Evolutionary conservation across 1,140 invertebrate genomes (phyloP).

Genomic region (Drosophila equinoxialis): DNA sequence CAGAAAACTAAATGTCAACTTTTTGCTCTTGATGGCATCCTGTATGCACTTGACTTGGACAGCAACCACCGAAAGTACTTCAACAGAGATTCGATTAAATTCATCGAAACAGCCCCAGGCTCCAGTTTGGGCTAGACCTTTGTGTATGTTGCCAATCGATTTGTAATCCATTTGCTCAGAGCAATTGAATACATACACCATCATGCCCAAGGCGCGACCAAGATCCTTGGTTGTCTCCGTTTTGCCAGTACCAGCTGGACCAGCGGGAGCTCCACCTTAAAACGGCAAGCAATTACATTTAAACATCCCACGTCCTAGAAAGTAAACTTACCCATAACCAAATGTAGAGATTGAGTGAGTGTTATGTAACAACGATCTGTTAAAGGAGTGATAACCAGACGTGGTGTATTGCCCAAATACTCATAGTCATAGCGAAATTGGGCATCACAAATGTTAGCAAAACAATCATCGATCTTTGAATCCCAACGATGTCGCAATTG

Average conservation of each 20-base stretch:
- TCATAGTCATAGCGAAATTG: constrained; percentile 96
- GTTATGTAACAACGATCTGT: constrained; percentile 97
- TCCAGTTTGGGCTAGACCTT: constrained; percentile 94
- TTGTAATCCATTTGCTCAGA: constrained; percentile 98
- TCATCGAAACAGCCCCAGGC: constrained; percentile 98
- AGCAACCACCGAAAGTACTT: constrained; percentile 96
- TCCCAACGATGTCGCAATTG: constrained; percentile 96
- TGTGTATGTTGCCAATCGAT: constrained; percentile 96
- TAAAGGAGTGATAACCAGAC: constrained; percentile 94
- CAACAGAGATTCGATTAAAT: constrained; percentile 96
- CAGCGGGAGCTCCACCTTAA: constrained; percentile 92
- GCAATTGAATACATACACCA: constrained; percentile 98
- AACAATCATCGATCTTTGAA: constrained; percentile 91
- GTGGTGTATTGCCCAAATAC: constrained; percentile 94
- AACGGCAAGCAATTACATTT: too few relatives aligned
- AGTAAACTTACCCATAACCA: constrained; percentile 87
- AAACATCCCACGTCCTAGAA: too few relatives aligned
- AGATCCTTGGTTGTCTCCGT: constrained; percentile 97
- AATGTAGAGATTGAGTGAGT: constrained; percentile 93
- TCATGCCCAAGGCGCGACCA: constrained; percentile 93
- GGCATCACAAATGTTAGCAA: constrained; percentile 96
- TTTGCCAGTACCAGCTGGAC: constrained; percentile 94
- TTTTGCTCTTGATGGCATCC: constrained; percentile 93
- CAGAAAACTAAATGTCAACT: constrained; percentile 91
- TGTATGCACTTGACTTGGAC: constrained; percentile 92